Evolutionary conservation across 2,797 vertebrate species (phyloP), one percentile per base, ranked within the genome.

Genomic region (Schizopygopsis malacanthus): DNA sequence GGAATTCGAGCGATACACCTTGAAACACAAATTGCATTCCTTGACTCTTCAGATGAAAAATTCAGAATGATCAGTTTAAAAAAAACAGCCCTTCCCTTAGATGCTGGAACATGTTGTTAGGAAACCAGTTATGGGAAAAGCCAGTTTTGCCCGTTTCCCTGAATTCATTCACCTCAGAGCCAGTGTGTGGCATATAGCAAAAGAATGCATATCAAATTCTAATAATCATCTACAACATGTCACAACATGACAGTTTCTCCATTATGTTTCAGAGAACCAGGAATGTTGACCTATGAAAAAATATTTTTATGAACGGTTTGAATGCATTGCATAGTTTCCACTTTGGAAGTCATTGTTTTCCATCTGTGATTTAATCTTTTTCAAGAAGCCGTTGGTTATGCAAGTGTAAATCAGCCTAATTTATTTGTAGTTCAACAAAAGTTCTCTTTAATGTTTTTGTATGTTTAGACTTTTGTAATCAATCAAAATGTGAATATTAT

Each of bases 131-230:
- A 84, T 81, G 65, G 45, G 89, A 93, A 69, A 59, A 88, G 87
- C 93, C 88, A 89, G 94, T 95, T 94, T 89, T 79, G 83, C 88
- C 86, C 87, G 90, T 90, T 88, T 84, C 76, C 75, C 65, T 43
- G 63, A 52, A 41, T 85, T 89, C 41, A 84, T 90, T 86, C 81
- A 89, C 84, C 81, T 89, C 33, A 69, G 43, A 90, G 86, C 71
- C 65, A 86, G 88, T 87, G 82, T 79, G 72, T 89, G 82, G 87
- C 81, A 90, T 89, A 91, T 91, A 85, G 89, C 28, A 83, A 82
- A 88, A 89, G 87, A 93, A 92, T 91, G 83, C 85, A 22, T 70
- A 12, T 78, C 76, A 63, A 79, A 88, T 90, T 88, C 69, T 75
- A 89, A 84, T 92, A 89, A 92, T 89, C 87, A 85, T 65, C 84